Conservation (phyloP, 2,113 vertebrate species). For the Castor canadensis region DNA sequence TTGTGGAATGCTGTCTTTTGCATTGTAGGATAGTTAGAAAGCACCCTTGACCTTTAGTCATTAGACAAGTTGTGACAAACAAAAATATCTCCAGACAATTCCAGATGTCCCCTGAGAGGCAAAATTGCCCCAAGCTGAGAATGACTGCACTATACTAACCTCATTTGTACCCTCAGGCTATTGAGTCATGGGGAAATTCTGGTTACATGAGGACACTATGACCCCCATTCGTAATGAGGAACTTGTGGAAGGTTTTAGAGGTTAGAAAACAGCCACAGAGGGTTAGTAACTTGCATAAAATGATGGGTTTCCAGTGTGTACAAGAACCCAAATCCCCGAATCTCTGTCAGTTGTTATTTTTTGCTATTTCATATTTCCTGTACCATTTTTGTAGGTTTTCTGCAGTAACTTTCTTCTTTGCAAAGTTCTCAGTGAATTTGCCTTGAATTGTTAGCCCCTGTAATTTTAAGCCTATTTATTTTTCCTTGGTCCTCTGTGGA, state of each 20-base stretch:
- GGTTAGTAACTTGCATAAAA: background rate
- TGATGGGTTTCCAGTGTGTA: background rate
- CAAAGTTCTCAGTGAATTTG: constrained; percentile 51
- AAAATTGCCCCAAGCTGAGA: background rate
- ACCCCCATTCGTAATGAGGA: background rate
- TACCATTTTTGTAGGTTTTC: background rate
- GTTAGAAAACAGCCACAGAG: background rate
- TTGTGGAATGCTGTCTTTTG: background rate
- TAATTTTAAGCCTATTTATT: constrained; percentile 70
- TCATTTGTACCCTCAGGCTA: background rate
- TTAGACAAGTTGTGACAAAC: background rate
- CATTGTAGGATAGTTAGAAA: background rate
- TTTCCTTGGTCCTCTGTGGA: constrained; percentile 58
- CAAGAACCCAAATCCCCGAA: background rate
- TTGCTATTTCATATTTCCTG: background rate
- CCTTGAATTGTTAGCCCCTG: constrained; percentile 41
- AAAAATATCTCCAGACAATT: background rate
- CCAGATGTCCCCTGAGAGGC: background rate
- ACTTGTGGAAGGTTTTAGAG: background rate
- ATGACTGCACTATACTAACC: background rate
- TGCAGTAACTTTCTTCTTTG: constrained; percentile 13
- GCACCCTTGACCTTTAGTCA: background rate
- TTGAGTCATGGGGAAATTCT: background rate
- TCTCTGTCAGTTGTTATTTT: background rate
- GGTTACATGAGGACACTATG: background rate